phyloP scores from a whole-genome alignment of 1,140 invertebrate genomes.

The Meloidogyne chitwoodi region DNA sequence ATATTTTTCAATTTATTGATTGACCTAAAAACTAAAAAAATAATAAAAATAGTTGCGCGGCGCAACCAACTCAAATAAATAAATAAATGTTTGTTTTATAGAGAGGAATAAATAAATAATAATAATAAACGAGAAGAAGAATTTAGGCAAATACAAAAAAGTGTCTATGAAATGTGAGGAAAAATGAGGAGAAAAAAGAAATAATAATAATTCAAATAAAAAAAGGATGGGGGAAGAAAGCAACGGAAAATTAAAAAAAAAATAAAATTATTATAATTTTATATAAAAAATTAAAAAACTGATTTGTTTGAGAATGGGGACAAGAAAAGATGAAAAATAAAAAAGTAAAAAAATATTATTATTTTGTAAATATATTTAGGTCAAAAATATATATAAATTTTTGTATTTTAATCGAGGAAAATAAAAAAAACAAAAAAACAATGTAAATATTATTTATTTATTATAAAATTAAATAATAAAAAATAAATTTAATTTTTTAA shows the following conservation, averaged over 20 bases:
- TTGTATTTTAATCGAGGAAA: too few species aligned
- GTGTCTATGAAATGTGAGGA: background rate
- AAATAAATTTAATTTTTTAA: too few species aligned
- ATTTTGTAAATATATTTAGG: background rate
- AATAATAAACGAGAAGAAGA: too few species aligned
- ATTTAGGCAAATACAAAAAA: background rate
- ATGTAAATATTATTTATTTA: too few species aligned
- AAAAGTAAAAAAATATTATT: background rate
- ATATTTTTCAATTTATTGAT: background rate
- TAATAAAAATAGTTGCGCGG: background rate
- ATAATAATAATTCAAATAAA: background rate
- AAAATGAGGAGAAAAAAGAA: background rate
- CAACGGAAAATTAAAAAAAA: background rate
- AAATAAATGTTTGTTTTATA: background rate
- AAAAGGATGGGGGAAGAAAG: background rate
- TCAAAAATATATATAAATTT: background rate
- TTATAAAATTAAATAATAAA: too few species aligned
- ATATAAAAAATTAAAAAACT: constrained; percentile 2
- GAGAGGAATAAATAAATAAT: background rate
- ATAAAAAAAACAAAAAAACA: too few species aligned
- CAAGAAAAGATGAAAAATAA: background rate
- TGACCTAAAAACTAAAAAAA: background rate
- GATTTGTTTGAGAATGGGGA: background rate
- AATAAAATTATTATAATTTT: background rate
- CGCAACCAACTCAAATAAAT: background rate